A percentile compares a stretch with the other conserved stretches of the same genome.
phyloP scores from a whole-genome alignment of 2,113 vertebrate genomes.

The Silurus glanis region DNA sequence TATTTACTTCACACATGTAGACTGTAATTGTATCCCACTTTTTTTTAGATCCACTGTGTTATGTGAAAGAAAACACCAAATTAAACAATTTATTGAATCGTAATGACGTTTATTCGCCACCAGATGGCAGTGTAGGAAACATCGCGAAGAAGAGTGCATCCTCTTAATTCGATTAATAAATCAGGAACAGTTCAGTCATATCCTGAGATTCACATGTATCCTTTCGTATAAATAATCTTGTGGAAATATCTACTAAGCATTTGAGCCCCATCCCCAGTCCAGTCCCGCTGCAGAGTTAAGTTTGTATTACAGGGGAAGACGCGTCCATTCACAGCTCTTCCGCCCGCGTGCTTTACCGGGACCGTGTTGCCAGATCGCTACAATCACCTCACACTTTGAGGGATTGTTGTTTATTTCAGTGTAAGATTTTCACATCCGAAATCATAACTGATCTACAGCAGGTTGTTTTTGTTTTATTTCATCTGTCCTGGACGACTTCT shows the following conservation, averaged over 20 bases:
- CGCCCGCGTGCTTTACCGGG: not conserved
- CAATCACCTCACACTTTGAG: too few relatives aligned
- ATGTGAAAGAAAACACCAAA: not conserved
- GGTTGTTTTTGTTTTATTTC: not conserved
- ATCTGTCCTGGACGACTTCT: not conserved
- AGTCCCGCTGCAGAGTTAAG: not conserved
- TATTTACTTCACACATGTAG: too few relatives aligned
- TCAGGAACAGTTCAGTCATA: not conserved
- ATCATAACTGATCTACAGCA: accelerated
- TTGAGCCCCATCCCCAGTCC: too few relatives aligned
- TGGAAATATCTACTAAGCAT: not conserved
- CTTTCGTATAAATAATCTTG: not conserved
- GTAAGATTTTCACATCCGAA: too few relatives aligned
- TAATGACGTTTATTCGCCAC: not conserved
- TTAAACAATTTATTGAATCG: not conserved
- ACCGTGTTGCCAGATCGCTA: not conserved
- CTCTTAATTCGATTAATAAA: not conserved
- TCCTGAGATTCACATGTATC: not conserved
- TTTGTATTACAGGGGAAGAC: not conserved
- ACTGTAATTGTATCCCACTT: too few relatives aligned
- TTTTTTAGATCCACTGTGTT: not conserved
- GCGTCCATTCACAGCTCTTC: not conserved
- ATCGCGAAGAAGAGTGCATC: not conserved
- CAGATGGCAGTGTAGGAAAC: not conserved
- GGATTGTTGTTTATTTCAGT: too few relatives aligned